phyloP scores from a whole-genome alignment of 1,140 invertebrate species.

The Listronotus oregonensis region DNA sequence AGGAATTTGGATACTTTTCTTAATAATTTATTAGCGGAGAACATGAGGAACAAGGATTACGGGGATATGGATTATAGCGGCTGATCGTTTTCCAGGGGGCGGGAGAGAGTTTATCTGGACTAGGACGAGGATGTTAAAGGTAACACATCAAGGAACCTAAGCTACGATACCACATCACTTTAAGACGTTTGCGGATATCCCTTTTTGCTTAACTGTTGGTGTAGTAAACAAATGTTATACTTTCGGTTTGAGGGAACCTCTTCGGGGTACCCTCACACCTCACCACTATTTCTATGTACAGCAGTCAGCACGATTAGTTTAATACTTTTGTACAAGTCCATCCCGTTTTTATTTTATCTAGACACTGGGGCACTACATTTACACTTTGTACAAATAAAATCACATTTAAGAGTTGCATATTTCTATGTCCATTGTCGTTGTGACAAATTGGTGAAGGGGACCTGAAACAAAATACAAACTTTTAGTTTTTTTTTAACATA shows the following conservation, averaged over 20 bases:
- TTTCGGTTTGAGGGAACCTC: conserved; percentile 37
- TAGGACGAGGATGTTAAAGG: conserved; percentile 47
- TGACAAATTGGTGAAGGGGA: conserved; percentile 47
- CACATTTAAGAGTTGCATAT: conserved; percentile 58
- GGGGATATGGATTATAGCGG: conserved; percentile 19
- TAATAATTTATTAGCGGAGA: neutral
- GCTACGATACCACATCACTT: conserved; percentile 55
- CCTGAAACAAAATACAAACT: conserved; percentile 46
- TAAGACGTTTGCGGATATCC: conserved; percentile 46
- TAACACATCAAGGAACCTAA: conserved; percentile 55
- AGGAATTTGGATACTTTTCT: too few relatives aligned
- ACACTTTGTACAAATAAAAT: conserved; percentile 59
- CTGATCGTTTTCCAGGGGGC: conserved; percentile 40
- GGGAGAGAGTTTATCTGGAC: conserved; percentile 33
- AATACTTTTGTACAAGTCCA: conserved; percentile 58
- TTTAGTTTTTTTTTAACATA: too few relatives aligned
- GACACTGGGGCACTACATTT: conserved; percentile 58
- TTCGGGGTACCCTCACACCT: conserved; percentile 45
- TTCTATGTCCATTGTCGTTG: conserved; percentile 57
- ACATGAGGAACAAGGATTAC: conserved; percentile 27
- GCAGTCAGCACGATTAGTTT: conserved; percentile 53
- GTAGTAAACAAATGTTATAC: conserved; percentile 37
- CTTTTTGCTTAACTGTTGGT: conserved; percentile 41
- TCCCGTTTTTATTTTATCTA: conserved; percentile 46
- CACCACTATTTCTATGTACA: conserved; percentile 52